Evolutionary conservation across 2,797 vertebrate genomes (phyloP), one percentile per base, ranked within the genome.

Genomic region (Anabacerthia variegaticeps): DNA sequence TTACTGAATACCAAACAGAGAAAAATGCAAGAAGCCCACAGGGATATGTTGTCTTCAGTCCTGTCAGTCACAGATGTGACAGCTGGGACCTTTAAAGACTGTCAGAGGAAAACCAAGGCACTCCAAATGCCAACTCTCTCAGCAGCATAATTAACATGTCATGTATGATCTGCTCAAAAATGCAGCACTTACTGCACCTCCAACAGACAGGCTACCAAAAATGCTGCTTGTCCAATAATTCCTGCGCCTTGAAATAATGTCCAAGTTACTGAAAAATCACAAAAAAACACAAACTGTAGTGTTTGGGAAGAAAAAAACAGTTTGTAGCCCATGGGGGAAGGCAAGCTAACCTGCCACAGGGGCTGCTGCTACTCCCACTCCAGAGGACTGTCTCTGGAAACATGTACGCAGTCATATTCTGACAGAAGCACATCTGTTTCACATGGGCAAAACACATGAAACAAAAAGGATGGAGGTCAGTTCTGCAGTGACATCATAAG

Each of bases 141-240:
- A 91, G 75, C 61, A 78, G 72, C 30, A n/a, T 77, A 89, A 95
- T 95, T 95, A 96, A 84, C 30, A 17, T 22, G 46, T 85, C 85
- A 66, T 2, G 13, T 51, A 43, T 12, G 36, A 48, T 62, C 79
- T 83, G 41, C 69, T 88, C 49, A 65, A 55, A 93, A 93, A 75
- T 23, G 32, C 79, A 84, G 66, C 34, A n/a, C 48, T 72, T 63
- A 13, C 46, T 63, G 52, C 49, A 74, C 13, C 37, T 83, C 52
- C 82, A 85, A 13, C 54, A 55, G 26, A 66, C 62, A 83, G 52
- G 20, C 39, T 75, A 63, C 12, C 14, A 32, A 65, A 87, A 93
- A 58, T 21, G 30, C 39, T 72, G 76, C 66, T 69, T 3, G 1
- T n/a, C 19, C 34, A 8, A 34, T 37, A 88, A 91, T 37, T 82